Percentiles rank a stretch among this genome's conserved stretches.
phyloP scores from a whole-genome alignment of 1,140 invertebrate genomes.

The Aethina tumida region DNA sequence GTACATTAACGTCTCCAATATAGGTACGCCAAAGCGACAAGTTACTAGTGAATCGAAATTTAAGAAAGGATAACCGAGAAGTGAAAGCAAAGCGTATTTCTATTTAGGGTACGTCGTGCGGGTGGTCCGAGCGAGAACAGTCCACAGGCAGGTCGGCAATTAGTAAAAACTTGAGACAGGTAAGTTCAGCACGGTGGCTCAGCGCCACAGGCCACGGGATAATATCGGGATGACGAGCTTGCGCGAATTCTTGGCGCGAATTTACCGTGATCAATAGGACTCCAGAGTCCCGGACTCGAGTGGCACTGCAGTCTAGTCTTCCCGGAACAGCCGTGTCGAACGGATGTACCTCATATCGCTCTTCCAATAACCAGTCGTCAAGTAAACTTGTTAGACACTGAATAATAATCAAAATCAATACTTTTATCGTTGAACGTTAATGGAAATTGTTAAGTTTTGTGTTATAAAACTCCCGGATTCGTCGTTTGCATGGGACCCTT shows the following conservation, averaged over 20 bases:
- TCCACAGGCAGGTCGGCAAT: conserved; percentile 13
- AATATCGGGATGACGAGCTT: conserved; percentile 15
- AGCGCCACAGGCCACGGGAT: conserved; percentile 10
- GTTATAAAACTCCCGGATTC: too few relatives aligned
- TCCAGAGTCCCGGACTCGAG: conserved; percentile 25
- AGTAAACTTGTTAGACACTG: too few relatives aligned
- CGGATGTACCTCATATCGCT: conserved; percentile 13
- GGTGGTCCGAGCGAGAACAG: conserved; percentile 5
- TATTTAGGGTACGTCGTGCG: conserved; percentile 6
- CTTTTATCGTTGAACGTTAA: too few relatives aligned
- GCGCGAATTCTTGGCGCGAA: conserved; percentile 30
- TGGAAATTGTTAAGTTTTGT: too few relatives aligned
- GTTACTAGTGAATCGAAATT: too few relatives aligned
- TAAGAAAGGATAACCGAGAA: too few relatives aligned
- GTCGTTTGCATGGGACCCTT: too few relatives aligned
- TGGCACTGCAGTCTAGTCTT: conserved; percentile 28
- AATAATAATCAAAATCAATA: too few relatives aligned
- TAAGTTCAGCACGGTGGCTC: conserved; percentile 13
- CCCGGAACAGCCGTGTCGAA: conserved; percentile 20
- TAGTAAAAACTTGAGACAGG: conserved; percentile 10
- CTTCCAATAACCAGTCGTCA: too few relatives aligned
- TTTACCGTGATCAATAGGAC: conserved; percentile 25
- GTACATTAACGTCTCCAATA: too few relatives aligned
- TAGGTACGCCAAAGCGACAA: too few relatives aligned
- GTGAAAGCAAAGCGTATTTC: too few relatives aligned